Percentiles rank a stretch among this genome's conserved stretches.
phyloP scores from a whole-genome alignment of 1,140 invertebrate genomes.

The Paralvinella palmiformis region DNA sequence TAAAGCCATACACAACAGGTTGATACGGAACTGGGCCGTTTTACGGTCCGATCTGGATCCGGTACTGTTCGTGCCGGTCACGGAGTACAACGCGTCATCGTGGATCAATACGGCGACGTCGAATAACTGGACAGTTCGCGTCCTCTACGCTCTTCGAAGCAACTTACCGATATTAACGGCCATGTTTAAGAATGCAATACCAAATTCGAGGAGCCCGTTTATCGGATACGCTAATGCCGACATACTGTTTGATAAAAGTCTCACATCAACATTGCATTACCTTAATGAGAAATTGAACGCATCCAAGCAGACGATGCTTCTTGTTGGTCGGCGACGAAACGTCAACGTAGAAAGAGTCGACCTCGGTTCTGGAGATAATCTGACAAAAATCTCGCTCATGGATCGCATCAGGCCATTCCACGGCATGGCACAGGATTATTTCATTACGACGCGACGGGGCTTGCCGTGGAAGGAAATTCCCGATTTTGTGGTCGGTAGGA shows the following conservation, averaged over 20 bases:
- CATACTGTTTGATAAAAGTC: background rate
- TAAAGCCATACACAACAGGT: too few species aligned
- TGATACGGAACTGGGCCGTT: too few species aligned
- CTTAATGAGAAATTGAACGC: background rate
- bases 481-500: conserved; percentile 12
- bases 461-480: conserved; percentile 9
- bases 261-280: background rate
- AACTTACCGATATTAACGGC: too few species aligned
- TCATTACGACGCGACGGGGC: conserved; percentile 1
- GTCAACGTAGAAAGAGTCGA: background rate
- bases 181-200: too few species aligned
- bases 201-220: background rate
- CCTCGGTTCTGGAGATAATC: background rate
- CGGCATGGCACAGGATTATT: conserved; percentile 10
- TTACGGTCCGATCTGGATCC: too few species aligned
- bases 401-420: background rate
- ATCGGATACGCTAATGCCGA: conserved; percentile 5
- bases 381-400: background rate
- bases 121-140: too few species aligned
- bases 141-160: too few species aligned
- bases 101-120: too few species aligned
- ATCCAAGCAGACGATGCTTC: background rate
- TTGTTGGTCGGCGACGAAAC: background rate
- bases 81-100: too few species aligned
- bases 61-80: too few species aligned